These are phyloP conservation scores for Tribolium freemani DNA, from an alignment of 2,888 invertebrate species.

Conservation along the genomic window DNA sequence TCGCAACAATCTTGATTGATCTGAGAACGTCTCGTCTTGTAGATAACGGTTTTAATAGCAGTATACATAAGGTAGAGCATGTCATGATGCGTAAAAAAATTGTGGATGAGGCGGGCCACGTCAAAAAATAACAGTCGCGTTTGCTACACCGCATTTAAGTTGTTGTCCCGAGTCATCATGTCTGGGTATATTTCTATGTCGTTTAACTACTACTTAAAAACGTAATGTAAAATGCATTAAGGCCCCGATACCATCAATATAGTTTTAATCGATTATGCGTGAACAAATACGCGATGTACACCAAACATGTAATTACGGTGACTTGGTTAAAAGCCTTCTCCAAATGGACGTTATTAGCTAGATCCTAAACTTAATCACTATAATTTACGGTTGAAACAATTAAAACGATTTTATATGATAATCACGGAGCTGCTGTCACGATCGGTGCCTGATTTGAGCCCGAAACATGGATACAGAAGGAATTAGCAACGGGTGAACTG, in stretches of 20 bases:
- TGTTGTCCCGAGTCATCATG: constrained; percentile 56
- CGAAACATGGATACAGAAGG: neutral
- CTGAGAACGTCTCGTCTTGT: constrained; percentile 44
- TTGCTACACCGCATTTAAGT: constrained; percentile 58
- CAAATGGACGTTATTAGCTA: constrained; percentile 31
- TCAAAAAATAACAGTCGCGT: constrained; percentile 55
- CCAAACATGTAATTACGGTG: constrained; percentile 39
- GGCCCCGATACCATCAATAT: constrained; percentile 56
- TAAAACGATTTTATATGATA: constrained; percentile 40
- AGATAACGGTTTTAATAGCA: constrained; percentile 56
- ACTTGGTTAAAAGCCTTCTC: constrained; percentile 22
- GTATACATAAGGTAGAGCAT: constrained; percentile 48
- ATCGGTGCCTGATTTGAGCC: constrained; percentile 4
- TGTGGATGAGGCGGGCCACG: constrained; percentile 55
- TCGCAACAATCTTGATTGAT: constrained; percentile 52
- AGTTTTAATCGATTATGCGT: constrained; percentile 44
- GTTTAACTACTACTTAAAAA: constrained; percentile 53
- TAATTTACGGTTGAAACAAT: constrained; percentile 35
- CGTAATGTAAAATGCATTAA: constrained; percentile 50
- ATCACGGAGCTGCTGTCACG: constrained; percentile 27
- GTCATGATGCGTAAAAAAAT: constrained; percentile 52
- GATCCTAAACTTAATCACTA: constrained; percentile 29
- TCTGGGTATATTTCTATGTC: constrained; percentile 29
- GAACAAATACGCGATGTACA: constrained; percentile 35
- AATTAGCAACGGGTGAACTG: neutral